Evolutionary conservation across 1,140 invertebrate species (phyloP), one percentile per base, ranked within the genome.

Genomic region (Leptonema lineaticorne): DNA sequence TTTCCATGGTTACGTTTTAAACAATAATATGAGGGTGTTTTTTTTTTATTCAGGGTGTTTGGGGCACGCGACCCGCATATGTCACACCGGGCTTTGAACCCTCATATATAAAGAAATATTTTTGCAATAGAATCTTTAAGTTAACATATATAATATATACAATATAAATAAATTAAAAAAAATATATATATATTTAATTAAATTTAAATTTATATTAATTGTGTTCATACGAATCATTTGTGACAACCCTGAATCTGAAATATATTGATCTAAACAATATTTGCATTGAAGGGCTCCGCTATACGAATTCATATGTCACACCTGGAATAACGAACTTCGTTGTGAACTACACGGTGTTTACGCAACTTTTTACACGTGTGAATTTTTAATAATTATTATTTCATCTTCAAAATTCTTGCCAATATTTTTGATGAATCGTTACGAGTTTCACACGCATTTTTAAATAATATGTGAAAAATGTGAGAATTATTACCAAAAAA

Each of bases 291-390:
- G 30, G 5, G 30, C 11, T 33, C n/a, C 20, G 16, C 2, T 20
- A n/a, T 3, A 4, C 2, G 9, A 41, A 48, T 24, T 53, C 50
- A 53, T 53, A 53, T 22, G 27, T 53, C 50, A 53, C 50, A 53
- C 50, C 50, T 53, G 50, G 69, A 70, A 26, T 70, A 70, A 70
- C 69, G 69, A 64, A 50, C 64, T 57, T 69, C 67, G n/a, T n/a
- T n/a, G n/a, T 66, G 30, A 59, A 14, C 22, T 11, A 11, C 50
- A 53, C 50, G 50, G 24, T 53, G 50, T 11, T 53, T 53, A 53
- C 14, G 50, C 24, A 53, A 53, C 27, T 14, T 41, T 41, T 41
- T 41, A 41, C 37, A 41, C 37, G 37, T 4, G 11, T 41, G 16
- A 11, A 41, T 41, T 41, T 41, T 11, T 41, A 41, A 14, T 16